Percentiles rank a stretch among this genome's conserved stretches.
Conservation (phyloP, 2,888 invertebrate genomes). For the Drosophila sordidula region DNA sequence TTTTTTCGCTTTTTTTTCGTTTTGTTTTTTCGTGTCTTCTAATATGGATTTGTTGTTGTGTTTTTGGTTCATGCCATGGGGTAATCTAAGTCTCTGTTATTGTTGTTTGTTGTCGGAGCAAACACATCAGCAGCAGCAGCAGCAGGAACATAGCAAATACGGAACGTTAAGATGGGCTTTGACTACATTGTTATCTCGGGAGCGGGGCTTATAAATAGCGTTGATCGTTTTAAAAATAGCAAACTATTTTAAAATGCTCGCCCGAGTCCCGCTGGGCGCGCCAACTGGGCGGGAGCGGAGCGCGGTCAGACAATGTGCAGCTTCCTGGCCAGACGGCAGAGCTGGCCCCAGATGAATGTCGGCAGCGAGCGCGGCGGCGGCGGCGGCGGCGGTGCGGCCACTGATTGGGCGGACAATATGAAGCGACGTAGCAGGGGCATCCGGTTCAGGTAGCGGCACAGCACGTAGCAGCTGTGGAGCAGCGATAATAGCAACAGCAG, state of each 20-base stretch:
- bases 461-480: slow-evolving; percentile 12
- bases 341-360: slow-evolving; percentile 11
- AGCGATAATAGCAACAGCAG: slow-evolving; percentile 22
- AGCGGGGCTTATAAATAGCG: slow-evolving; percentile 37
- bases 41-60: not conserved
- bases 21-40: not conserved
- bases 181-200: slow-evolving; percentile 5
- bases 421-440: not conserved
- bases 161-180: not conserved
- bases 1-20: not conserved
- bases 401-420: not conserved
- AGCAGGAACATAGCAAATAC: slow-evolving; percentile 4
- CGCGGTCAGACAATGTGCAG: slow-evolving; percentile 20
- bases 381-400: not conserved
- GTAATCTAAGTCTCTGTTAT: slow-evolving; percentile 11
- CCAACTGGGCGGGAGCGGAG: slow-evolving; percentile 17
- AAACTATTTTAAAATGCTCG: slow-evolving; percentile 22
- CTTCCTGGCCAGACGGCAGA: slow-evolving; percentile 13
- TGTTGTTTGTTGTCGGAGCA: slow-evolving; percentile 1
- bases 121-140: not conserved
- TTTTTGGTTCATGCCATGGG: not conserved
- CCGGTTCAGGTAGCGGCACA: not conserved
- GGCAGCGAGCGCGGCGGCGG: slow-evolving; percentile 8
- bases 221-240: slow-evolving; percentile 34
- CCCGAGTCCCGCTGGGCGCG: not conserved